A percentile compares a stretch with the other conserved stretches of the same genome.
Evolutionary conservation across 2,797 vertebrate genomes (phyloP).

Genomic region (Danio jaintianensis): DNA sequence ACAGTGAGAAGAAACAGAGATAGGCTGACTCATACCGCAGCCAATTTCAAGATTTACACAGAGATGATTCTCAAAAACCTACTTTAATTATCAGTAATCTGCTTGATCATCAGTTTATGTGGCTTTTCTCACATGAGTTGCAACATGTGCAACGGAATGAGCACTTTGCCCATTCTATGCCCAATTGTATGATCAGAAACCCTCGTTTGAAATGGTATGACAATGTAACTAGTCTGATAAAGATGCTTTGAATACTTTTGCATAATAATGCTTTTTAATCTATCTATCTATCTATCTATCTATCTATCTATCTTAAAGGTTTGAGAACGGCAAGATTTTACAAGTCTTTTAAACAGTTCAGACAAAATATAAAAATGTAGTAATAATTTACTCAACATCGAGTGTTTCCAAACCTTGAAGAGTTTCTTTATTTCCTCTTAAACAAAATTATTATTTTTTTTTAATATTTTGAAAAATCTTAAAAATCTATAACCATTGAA

Average conservation of each 20-base stretch:
- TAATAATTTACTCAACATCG: too few species aligned
- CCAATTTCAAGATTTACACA: conserved; percentile 38
- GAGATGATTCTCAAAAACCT: conserved; percentile 17
- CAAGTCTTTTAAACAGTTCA: too few species aligned
- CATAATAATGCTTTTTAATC: too few species aligned
- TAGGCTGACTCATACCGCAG: conserved; percentile 38
- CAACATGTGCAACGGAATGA: background rate
- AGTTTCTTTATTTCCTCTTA: too few species aligned
- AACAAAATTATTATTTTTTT: too few species aligned
- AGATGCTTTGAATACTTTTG: background rate
- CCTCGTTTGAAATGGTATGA: background rate
- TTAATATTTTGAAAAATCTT: too few species aligned
- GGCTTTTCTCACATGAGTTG: conserved; percentile 11
- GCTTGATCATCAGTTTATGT: conserved; percentile 15
- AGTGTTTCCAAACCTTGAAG: too few species aligned
- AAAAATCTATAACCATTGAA: too few species aligned
- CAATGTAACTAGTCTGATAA: background rate
- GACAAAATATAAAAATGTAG: too few species aligned
- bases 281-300: background rate
- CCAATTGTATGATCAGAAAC: background rate
- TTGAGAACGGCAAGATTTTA: background rate
- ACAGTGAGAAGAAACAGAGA: conserved; percentile 38
- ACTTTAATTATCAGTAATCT: conserved; percentile 2
- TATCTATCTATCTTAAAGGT: background rate
- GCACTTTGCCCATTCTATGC: background rate